Base-by-base conservation (phyloP, 2,113 vertebrate species). In the Cynocephalus volans region DNA sequence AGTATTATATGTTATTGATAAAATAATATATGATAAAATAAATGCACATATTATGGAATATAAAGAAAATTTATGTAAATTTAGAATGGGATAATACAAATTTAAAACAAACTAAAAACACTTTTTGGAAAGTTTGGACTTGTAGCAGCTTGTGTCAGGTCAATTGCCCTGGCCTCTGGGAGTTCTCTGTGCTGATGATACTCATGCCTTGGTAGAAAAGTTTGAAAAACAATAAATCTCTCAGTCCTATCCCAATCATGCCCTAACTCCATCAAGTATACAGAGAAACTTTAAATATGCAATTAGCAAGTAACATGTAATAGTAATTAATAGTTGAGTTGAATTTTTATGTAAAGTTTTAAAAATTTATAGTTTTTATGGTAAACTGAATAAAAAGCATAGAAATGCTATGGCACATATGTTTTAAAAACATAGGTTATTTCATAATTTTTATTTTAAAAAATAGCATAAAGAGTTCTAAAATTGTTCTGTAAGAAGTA, bases 401-500 rank as follows among this genome's bases (percentile, higher is more conserved):
- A 92, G 45, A 77, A 96, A 89, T 85, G 28, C 52, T 75, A 21
- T 89, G 14, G 28, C 58, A 33, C 70, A 67, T 70, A 3, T 75
- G n/a, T 64, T 72, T 93, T 31, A 52, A 62, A 67, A 67, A 41
- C 54, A 56, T 56, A 56, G 54, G 58, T 83, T 36, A 45, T 81
- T 85, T 97, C 62, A 76, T 92, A 76, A 77, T 81, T 97, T 93
- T 93, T 52, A 75, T 88, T 94, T 95, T 72, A 79, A 88, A 93
- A 90, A 23, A 18, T 82, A 62, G 8, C 54, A 69, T 91, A 41
- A 86, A 56, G 21, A 75, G 2, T 77, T 54, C 48, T 90, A 73
- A 93, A 81, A n/a, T 90, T 79, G 60, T 62, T 94, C 88, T 84
- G 12, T 88, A 80, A 90, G 45, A 70, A 79, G n/a, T 88, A 76